Evolutionary conservation across 2,888 invertebrate species (phyloP).

Genomic region (Papilio elwesi): DNA sequence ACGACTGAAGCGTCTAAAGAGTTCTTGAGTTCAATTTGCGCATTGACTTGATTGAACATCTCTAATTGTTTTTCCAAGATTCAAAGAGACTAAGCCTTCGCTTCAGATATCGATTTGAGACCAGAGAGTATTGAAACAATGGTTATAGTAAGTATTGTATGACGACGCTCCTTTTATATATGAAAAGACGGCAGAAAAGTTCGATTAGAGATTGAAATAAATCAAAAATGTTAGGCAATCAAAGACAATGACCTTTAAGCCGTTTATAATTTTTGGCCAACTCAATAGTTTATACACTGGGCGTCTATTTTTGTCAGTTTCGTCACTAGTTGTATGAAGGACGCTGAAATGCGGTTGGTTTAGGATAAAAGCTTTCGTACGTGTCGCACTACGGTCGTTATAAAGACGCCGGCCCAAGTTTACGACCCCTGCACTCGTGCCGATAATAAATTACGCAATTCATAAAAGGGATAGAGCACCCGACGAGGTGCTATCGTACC

Average conservation of each 20-base stretch:
- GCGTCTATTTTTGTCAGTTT: conserved; percentile 37
- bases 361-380: conserved; percentile 69
- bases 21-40: too few species aligned
- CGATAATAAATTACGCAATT: conserved; percentile 38
- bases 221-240: conserved; percentile 12
- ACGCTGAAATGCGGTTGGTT: conserved; percentile 36
- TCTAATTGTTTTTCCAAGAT: too few species aligned
- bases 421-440: conserved; percentile 52
- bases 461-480: conserved; percentile 33
- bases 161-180: too few species aligned
- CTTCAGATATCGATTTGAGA: too few species aligned
- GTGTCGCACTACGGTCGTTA: conserved; percentile 53
- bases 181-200: not conserved
- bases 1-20: too few species aligned
- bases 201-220: not conserved
- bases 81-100: too few species aligned
- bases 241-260: conserved; percentile 38
- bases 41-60: too few species aligned
- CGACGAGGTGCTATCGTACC: conserved; percentile 8
- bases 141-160: too few species aligned
- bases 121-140: too few species aligned
- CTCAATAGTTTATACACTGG: conserved; percentile 28
- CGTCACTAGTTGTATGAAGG: conserved; percentile 37
- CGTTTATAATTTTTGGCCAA: conserved; percentile 34
- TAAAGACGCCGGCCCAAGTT: conserved; percentile 57